Conservation (phyloP, 2,888 invertebrate species). For the Oxystoma pomonae region DNA sequence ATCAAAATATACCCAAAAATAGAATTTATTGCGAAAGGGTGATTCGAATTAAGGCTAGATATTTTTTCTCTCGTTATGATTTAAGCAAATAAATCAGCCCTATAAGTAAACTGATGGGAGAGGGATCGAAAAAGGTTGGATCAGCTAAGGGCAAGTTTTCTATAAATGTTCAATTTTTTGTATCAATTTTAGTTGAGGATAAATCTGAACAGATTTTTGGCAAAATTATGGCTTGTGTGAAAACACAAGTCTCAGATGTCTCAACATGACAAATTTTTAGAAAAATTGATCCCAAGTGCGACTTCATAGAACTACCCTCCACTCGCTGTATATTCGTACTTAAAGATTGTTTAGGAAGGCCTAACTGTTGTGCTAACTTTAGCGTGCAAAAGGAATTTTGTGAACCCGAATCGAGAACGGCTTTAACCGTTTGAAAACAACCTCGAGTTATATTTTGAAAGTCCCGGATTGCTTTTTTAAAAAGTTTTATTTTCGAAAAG, state of each 20-base stretch:
- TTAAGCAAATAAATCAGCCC: neutral
- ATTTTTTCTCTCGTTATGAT: neutral
- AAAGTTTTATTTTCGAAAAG: too few species aligned
- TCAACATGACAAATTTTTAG: too few species aligned
- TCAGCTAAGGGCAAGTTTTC: neutral
- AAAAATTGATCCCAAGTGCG: too few species aligned
- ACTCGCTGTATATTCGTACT: too few species aligned
- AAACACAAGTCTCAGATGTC: neutral
- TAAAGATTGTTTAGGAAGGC: too few species aligned
- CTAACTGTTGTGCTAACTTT: too few species aligned
- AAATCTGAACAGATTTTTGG: neutral
- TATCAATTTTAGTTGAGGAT: neutral
- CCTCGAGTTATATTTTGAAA: too few species aligned
- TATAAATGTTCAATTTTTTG: neutral
- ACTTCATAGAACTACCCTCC: too few species aligned
- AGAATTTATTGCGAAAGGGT: constrained; percentile 1
- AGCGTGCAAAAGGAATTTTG: too few species aligned
- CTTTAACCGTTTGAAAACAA: too few species aligned
- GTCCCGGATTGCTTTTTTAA: too few species aligned
- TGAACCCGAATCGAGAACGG: too few species aligned
- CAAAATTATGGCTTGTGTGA: neutral
- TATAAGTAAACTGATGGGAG: neutral
- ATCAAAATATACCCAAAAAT: constrained; percentile 1
- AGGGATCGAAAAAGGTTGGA: neutral
- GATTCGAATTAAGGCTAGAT: neutral